Evolutionary conservation across 2,888 invertebrate species (phyloP).

Genomic region (Acleris cristana): DNA sequence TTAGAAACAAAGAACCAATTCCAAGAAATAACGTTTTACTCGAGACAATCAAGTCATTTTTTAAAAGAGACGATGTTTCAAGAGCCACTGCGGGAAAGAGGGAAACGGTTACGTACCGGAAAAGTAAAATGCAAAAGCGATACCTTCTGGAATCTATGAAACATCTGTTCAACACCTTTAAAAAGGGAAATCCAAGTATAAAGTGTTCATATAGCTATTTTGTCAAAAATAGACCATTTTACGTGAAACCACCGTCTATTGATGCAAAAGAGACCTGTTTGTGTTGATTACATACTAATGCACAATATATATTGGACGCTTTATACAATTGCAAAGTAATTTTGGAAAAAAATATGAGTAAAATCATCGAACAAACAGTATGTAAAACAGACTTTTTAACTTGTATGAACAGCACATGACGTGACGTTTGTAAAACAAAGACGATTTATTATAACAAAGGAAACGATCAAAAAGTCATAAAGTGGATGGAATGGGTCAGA

Average conservation of each 20-base stretch:
- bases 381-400: slow-evolving; percentile 5
- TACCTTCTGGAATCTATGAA: neutral
- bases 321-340: slow-evolving; percentile 7
- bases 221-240: neutral
- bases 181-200: slow-evolving; percentile 11
- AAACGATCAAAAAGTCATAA: neutral
- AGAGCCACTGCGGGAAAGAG: slow-evolving; percentile 1
- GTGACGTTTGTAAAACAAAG: slow-evolving; percentile 12
- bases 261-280: slow-evolving; percentile 2
- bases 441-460: neutral
- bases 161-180: neutral
- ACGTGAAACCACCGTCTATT: neutral
- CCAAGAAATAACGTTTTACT: neutral
- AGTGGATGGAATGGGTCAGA: slow-evolving; percentile 11
- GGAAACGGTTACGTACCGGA: slow-evolving; percentile 9
- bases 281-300: slow-evolving; percentile 1
- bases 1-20: slow-evolving; percentile 5
- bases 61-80: slow-evolving; percentile 1
- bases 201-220: slow-evolving; percentile 9
- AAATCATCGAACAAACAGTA: slow-evolving; percentile 2
- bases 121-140: slow-evolving; percentile 3
- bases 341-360: neutral
- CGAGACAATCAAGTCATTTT: neutral
- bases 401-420: slow-evolving; percentile 13
- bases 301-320: neutral